A percentile compares a stretch with the other conserved stretches of the same genome.
These are phyloP conservation scores for Leptogaster cylindrica DNA, from an alignment of 2,888 invertebrate genomes.

Conservation along the genomic window DNA sequence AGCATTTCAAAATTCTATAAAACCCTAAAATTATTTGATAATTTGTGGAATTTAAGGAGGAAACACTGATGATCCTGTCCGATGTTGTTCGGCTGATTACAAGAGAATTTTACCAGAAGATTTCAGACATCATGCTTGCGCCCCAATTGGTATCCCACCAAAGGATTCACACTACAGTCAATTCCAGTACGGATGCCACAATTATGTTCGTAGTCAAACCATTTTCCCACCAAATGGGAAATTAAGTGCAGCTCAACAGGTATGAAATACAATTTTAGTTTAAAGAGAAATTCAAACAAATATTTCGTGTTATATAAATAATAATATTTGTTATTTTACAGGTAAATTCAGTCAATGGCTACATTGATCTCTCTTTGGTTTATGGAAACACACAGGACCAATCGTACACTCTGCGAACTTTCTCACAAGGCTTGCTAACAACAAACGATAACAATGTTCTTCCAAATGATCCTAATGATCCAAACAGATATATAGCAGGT, in stretches of 20 bases:
- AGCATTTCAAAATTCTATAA: not conserved
- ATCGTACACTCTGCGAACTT: slow-evolving; percentile 58
- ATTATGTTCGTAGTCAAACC: slow-evolving; percentile 64
- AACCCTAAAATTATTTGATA: not conserved
- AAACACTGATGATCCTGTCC: not conserved
- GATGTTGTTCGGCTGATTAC: slow-evolving; percentile 42
- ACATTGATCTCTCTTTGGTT: slow-evolving; percentile 57
- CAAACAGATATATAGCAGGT: slow-evolving; percentile 62
- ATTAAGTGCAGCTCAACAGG: slow-evolving; percentile 68
- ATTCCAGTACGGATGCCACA: slow-evolving; percentile 66
- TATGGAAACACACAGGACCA: slow-evolving; percentile 47
- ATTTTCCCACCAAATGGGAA: slow-evolving; percentile 62
- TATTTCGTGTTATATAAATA: not conserved
- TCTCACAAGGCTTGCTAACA: slow-evolving; percentile 62
- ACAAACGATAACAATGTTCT: slow-evolving; percentile 60
- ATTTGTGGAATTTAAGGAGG: not conserved
- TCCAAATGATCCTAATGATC: slow-evolving; percentile 53
- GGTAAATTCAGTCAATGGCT: slow-evolving; percentile 56
- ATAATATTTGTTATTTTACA: slow-evolving; percentile 16
- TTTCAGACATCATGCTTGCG: slow-evolving; percentile 67
- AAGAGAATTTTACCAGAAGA: slow-evolving; percentile 61
- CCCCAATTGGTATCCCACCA: slow-evolving; percentile 66
- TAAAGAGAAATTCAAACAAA: not conserved
- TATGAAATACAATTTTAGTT: slow-evolving; percentile 54
- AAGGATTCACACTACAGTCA: slow-evolving; percentile 65